phyloP scores from a whole-genome alignment of 1,140 invertebrate species.

The Hylaeus anthracinus region DNA sequence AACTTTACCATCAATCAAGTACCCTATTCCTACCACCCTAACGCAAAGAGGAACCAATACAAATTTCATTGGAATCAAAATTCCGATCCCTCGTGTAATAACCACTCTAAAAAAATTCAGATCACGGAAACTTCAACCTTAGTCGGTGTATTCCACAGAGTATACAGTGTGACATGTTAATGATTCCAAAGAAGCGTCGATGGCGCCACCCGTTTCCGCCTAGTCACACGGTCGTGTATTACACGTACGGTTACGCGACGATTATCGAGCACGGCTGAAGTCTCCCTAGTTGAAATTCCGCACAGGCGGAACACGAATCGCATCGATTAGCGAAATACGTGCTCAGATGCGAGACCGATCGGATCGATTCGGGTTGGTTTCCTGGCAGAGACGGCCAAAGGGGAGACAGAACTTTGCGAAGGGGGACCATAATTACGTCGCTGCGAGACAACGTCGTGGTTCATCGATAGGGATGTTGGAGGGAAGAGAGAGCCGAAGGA shows the following conservation, averaged over 20 bases:
- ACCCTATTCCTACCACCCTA: no score
- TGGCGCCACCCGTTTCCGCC: no score
- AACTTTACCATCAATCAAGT: no score
- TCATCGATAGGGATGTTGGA: conserved; percentile 20
- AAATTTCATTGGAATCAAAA: no score
- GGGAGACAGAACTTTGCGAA: conserved; percentile 14
- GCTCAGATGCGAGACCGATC: conserved; percentile 54
- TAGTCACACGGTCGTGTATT: background rate
- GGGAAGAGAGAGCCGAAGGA: no score
- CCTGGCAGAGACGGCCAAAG: conserved; percentile 7
- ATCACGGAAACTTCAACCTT: no score
- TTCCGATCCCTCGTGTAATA: no score
- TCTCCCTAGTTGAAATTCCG: conserved; percentile 61
- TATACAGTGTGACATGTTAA: background rate
- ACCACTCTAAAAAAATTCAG: no score
- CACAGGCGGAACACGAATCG: conserved; percentile 66
- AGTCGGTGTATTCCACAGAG: no score
- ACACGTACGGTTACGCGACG: background rate
- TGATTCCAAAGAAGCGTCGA: background rate
- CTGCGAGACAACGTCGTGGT: conserved; percentile 19
- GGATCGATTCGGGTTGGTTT: conserved; percentile 46
- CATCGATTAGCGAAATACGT: conserved; percentile 70
- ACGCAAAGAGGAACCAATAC: no score
- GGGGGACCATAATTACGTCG: conserved; percentile 50
- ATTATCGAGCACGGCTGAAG: background rate